Evolutionary conservation across 1,140 invertebrate genomes (phyloP), one percentile per base, ranked within the genome.

Genomic region (Conus betulinus): DNA sequence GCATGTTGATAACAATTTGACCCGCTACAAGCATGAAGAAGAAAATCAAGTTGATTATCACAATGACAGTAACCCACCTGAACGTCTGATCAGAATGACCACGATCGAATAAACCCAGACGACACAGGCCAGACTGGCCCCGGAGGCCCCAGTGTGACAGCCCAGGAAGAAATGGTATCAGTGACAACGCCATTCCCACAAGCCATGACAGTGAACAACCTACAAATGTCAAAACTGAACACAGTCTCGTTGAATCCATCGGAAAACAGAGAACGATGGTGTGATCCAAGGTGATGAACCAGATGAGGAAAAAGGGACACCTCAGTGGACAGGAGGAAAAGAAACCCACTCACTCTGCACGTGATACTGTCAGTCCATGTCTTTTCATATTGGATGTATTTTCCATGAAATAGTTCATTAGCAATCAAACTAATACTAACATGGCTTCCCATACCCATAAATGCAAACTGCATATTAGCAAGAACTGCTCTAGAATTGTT

Each of bases 231-330:
- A 55, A 85, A n/a, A 79, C 78, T 0, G 39, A 0, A 6, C 23
- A 20, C 20, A 82, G 51, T 3, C 27, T 39, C 39, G 51, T 23
- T 8, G 23, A 23, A 5, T 53, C 23, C 10, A 52, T 23, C 6
- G 79, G 79, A 52, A 82, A 82, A 20, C 79, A 53, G 25, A 82
- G 79, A 20, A 52, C 25, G 17, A 52, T 20, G 20, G 23, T 52
- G 63, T 84, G 83, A 57, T 89, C 88, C 10, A 92, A 15, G 2
- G 94, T 92, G 17, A 94, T 93, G 0, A 89, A 27, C 15, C 82
- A 79, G 25, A 85, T 89, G 53, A 86, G 60, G 11, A 89, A 39
- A n/a, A 8, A 84, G 74, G 27, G 88, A 85, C 25, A 82, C 82
- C 57, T 89, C 84, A 51, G 74, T 89, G 84, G 88, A 89, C 67